Base-by-base conservation (phyloP, 2,113 vertebrate genomes). In the Mastomys coucha region DNA sequence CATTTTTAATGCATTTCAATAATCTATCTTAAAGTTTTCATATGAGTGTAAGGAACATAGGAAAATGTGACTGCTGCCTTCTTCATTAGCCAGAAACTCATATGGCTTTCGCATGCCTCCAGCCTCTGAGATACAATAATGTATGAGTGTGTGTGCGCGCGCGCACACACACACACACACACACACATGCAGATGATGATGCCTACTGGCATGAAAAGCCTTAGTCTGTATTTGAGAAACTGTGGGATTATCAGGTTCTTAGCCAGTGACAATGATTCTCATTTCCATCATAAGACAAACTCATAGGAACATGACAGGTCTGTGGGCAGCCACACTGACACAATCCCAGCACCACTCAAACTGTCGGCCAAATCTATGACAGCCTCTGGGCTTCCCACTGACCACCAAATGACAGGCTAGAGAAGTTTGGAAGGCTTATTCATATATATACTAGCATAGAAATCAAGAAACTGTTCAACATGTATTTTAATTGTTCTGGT, bases 1-100 rank as follows among this genome's bases (percentile, higher is more conserved):
- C 82, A 86, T 73, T 87, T 91, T 89, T 36, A 73, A 56, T 63
- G 45, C 24, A 31, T n/a, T 16, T 11, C 4, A 4, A 60, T 17
- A 49, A 36, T 80, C 42, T 88, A 28, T 76, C 39, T 89, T 92
- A 69, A 70, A 16, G 42, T 51, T 92, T 92, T 95, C 31, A 58
- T 8, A 33, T 2, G 12, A 13, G 7, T 10, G 51, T 12, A 7
- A 88, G 16, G 22, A 20, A 56, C 33, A 75, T n/a, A 81, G 58
- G 72, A 56, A 72, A 60, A 65, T 60, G 42, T 42, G 16, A 5
- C 53, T 81, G 65, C 22, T 77, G 36, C 45, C 49, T 92, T 90
- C 82, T 39, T 42, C 69, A 75, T 42, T 39, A 58, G 11, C 42
- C 39, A 8, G 33, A 91, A 70, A 89, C 7, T 60, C 49, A 49